Evolutionary conservation across 1,140 invertebrate genomes (phyloP).

Genomic region (Cotesia typhae): DNA sequence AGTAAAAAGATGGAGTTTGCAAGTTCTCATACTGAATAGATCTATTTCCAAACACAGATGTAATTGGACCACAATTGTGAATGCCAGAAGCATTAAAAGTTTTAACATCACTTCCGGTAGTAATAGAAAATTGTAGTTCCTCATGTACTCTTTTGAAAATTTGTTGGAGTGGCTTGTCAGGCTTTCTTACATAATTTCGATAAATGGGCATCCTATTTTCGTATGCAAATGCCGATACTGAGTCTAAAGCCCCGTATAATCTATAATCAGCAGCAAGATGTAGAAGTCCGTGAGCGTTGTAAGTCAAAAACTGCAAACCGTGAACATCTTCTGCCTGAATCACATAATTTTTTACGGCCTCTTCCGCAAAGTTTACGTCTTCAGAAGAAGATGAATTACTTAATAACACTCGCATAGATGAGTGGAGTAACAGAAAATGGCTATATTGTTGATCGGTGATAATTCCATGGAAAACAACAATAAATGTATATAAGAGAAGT

Average conservation of each 20-base stretch:
- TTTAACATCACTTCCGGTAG: neutral
- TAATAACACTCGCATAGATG: constrained; percentile 49
- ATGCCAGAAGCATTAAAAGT: neutral
- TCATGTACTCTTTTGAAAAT: constrained; percentile 20
- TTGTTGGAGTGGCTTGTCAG: constrained; percentile 46
- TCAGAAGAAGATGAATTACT: constrained; percentile 28
- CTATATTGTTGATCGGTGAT: constrained; percentile 45
- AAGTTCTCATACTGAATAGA: neutral
- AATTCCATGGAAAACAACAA: constrained; percentile 47
- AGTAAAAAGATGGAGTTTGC: neutral
- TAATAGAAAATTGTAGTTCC: neutral
- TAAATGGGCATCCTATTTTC: constrained; percentile 58
- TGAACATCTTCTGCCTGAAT: constrained; percentile 31
- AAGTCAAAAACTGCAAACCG: constrained; percentile 43
- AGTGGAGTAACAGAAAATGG: constrained; percentile 55
- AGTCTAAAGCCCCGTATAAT: constrained; percentile 55
- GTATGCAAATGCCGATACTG: constrained; percentile 59
- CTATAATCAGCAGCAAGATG: constrained; percentile 59
- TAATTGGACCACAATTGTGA: neutral
- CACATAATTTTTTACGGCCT: constrained; percentile 36
- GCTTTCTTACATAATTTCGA: constrained; percentile 47
- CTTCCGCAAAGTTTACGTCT: constrained; percentile 28
- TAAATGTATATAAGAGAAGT: constrained; percentile 58
- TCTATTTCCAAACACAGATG: neutral
- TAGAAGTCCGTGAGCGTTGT: constrained; percentile 46